Percentiles rank a stretch among this genome's conserved stretches.
phyloP scores from a whole-genome alignment of 2,888 invertebrate species.

The Patella caerulea region DNA sequence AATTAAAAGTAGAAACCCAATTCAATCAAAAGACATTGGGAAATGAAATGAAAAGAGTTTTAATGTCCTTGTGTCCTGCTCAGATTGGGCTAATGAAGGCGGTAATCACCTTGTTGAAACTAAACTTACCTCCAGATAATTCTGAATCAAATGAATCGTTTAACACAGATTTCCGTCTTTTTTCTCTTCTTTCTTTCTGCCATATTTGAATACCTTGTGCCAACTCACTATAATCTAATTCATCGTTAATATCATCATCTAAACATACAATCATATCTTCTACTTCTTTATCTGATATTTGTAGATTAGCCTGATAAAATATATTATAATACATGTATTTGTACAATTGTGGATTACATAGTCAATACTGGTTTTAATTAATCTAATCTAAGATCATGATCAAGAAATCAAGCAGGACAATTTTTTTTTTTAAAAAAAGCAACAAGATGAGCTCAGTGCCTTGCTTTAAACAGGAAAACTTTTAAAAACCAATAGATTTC shows the following conservation, averaged over 20 bases:
- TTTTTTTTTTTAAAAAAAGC: background rate
- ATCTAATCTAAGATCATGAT: too few relatives aligned
- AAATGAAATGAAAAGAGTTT: too few relatives aligned
- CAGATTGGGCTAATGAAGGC: too few relatives aligned
- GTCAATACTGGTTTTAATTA: too few relatives aligned
- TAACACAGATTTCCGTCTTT: slow-evolving; percentile 45
- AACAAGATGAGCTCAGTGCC: background rate
- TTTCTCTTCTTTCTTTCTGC: slow-evolving; percentile 56
- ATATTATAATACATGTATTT: background rate
- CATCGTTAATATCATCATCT: slow-evolving; percentile 62
- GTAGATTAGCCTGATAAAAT: slow-evolving; percentile 58
- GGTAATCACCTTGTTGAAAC: background rate
- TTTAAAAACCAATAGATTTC: background rate
- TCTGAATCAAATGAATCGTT: slow-evolving; percentile 23
- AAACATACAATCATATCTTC: slow-evolving; percentile 66
- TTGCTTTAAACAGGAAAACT: background rate
- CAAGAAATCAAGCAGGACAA: background rate
- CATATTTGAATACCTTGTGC: slow-evolving; percentile 58
- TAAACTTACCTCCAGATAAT: background rate
- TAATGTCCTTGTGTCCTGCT: too few relatives aligned
- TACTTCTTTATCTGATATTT: slow-evolving; percentile 59
- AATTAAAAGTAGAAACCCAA: too few relatives aligned
- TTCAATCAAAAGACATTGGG: too few relatives aligned
- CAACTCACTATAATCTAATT: slow-evolving; percentile 65
- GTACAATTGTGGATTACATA: too few relatives aligned